phyloP scores from a whole-genome alignment of 2,113 vertebrate species.

The Synodontis membranacea region DNA sequence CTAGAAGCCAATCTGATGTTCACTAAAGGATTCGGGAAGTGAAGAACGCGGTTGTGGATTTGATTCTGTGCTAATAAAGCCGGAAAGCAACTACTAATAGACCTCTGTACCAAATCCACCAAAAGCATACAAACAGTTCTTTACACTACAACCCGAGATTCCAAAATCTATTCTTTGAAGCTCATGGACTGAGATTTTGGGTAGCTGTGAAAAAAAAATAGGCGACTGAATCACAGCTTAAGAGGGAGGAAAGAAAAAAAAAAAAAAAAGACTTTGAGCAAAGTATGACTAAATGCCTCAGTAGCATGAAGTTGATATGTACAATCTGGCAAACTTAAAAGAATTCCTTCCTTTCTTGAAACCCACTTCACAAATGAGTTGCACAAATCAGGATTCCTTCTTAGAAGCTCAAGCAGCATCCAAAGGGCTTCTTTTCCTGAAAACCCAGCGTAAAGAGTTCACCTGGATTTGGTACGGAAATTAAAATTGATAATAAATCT shows the following conservation, averaged over 20 bases:
- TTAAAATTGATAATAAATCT: not conserved
- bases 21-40: too few species aligned
- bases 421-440: not conserved
- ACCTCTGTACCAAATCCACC: not conserved
- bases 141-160: not conserved
- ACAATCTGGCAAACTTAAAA: not conserved
- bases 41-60: not conserved
- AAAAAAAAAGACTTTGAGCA: not conserved
- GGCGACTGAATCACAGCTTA: not conserved
- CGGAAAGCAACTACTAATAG: not conserved
- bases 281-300: not conserved
- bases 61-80: not conserved
- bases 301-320: not conserved
- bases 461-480: conserved; percentile 6
- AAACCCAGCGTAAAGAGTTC: not conserved
- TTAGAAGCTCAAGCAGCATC: not conserved
- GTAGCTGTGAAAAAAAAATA: not conserved
- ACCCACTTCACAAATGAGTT: not conserved
- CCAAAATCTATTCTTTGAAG: not conserved
- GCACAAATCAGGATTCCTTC: not conserved
- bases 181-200: not conserved
- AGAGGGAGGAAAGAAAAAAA: too few species aligned
- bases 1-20: not conserved
- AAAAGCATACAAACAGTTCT: not conserved
- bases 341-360: not conserved